Evolutionary conservation across 2,797 vertebrate species (phyloP), one percentile per base, ranked within the genome.

Genomic region (Sebastes cheni): DNA sequence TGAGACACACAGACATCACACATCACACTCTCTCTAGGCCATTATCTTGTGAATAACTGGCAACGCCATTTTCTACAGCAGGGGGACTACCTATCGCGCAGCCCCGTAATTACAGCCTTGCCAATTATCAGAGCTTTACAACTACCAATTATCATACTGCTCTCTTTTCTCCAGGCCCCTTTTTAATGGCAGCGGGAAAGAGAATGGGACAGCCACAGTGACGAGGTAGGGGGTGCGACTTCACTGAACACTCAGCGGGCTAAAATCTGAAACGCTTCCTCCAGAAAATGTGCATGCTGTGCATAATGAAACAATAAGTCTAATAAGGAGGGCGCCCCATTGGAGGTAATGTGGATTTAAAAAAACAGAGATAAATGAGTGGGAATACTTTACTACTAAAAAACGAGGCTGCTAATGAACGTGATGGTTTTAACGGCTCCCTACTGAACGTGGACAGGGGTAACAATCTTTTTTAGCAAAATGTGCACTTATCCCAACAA

Each of bases 51-150:
- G 88, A 92, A 88, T 91, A 90, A 89, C 84, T 89, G 86, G 82
- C 87, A 90, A 76, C 36, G 70, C 54, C 77, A 36, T 86, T 89
- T 78, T 72, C 62, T 72, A 66, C 79, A 84, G 86, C 70, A 20
- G 18, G 72, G 72, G 85, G 80, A 78, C 79, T 85, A 89, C 87
- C 86, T 81, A 90, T 91, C 73, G 36, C 11, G 68, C 74, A 65
- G 84, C 60, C 82, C 90, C 71, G 32, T 92, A 93, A 94, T 94
- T 93, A 92, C 86, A 86, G 86, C 80, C 87, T 62, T 83, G 88
- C 83, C 88, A 93, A 92, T 93, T 92, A 93, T 92, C 89, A 92
- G 86, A 87, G 91, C 89, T 92, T 91, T 91, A 91, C 88, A 92
- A 91, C 91, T 78, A 86, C 79, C 89, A 91, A 92, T 94, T 93